Conservation (phyloP, 2,888 invertebrate genomes). For the Dryobota labecula region DNA sequence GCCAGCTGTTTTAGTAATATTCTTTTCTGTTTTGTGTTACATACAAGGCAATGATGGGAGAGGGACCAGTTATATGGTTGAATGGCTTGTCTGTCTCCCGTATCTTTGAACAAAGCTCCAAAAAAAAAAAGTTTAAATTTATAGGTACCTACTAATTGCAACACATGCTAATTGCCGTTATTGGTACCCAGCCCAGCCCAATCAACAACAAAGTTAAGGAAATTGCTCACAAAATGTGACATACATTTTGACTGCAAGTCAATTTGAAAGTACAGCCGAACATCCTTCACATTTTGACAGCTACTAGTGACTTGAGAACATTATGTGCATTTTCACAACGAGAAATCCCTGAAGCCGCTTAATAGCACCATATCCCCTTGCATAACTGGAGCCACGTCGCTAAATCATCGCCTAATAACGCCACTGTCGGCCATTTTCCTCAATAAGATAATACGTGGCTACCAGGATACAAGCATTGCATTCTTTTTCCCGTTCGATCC, state of each 20-base stretch:
- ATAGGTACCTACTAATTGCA: background rate
- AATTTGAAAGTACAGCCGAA: background rate
- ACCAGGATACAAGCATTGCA: constrained; percentile 31
- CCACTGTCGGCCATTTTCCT: constrained; percentile 48
- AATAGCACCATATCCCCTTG: constrained; percentile 34
- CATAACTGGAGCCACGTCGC: constrained; percentile 51
- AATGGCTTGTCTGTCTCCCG: no score
- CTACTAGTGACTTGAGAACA: background rate
- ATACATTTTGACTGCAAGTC: background rate
- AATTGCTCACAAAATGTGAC: background rate
- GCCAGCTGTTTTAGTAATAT: constrained; percentile 3
- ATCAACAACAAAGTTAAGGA: background rate
- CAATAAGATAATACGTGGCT: constrained; percentile 54
- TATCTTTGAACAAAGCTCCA: no score
- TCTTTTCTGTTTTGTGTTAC: constrained; percentile 7
- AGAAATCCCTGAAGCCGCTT: constrained; percentile 8
- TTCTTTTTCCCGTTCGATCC: constrained; percentile 33
- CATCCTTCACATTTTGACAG: constrained; percentile 9
- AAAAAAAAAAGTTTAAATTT: no score
- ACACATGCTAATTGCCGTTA: background rate
- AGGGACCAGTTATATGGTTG: no score
- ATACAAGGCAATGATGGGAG: background rate
- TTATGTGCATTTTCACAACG: background rate
- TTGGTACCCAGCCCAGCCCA: background rate
- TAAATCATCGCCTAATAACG: constrained; percentile 55